Base-by-base conservation (phyloP, 2,113 vertebrate species). In the Nothobranchius furzeri region DNA sequence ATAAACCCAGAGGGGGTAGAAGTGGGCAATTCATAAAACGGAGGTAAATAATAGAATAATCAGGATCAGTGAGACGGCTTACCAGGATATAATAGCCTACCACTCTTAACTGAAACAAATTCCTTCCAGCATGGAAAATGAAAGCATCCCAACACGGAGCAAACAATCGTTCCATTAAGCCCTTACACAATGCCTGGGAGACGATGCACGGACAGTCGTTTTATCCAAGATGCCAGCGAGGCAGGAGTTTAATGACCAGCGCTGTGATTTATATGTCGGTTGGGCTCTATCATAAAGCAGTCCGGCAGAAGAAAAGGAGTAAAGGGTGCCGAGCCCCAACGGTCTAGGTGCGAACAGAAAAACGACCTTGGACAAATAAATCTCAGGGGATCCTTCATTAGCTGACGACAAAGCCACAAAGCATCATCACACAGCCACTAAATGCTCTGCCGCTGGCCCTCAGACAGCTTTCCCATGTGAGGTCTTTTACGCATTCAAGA, bases 301-400 rank as follows among this genome's bases (percentile, higher is more conserved):
- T 70, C 59, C 40, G 6, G 40, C 6, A 6, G 74, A 75, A 69
- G 68, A 83, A 65, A 43, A 2, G 73, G 62, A 72, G 78, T 71
- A 10, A 70, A 10, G 49, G 79, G n/a, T 6, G 53, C 42, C 4
- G 10, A 40, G 63, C 61, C 48, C 63, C 51, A 17, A 52, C 48
- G 78, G 78, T 82, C 82, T 79, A 43, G 10, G 57, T 37, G 64
- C 75, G 75, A 79, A 82, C 51, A 73, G 76, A 79, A 60, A 62
- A 78, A 81, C 37, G 76, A 84, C 84, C 84, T 85, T 84, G 82
- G 78, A 60, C 71, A 58, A 60, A 52, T 84, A 84, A 87, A 87
- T 85, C 78, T 89, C 70, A 3, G 9, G 54, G 60, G 75, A 58
- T 48, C 63, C 69, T 80, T 77, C 82, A 85, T 90, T 86, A 86